Base-by-base conservation (phyloP, 2,113 vertebrate species). In the Apteryx owenii region DNA sequence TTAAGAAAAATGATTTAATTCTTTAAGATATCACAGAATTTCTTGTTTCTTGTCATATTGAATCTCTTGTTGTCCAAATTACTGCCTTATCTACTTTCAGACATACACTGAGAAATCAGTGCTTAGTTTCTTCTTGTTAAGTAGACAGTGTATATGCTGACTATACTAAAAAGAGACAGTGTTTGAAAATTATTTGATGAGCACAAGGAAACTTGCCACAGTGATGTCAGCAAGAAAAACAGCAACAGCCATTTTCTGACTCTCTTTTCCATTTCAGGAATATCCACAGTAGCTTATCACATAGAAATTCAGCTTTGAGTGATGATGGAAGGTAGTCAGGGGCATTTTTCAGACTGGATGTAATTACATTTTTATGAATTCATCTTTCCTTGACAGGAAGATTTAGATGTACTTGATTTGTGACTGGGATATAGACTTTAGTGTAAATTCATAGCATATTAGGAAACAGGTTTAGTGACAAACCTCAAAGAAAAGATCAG, bases 311-410 rank as follows among this genome's bases (percentile, higher is more conserved):
- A 68, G 10, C 38, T 90, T 75, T 92, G 61, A 89, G 29, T 69
- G 21, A 61, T 85, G 66, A 61, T 85, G 66, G 13, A 77, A 95
- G 23, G 29, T 69, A 75, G 51, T 87, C 94, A 3, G 10, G 23
- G 54, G 33, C 19, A 81, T 92, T 75, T 96, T 89, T 90, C 44
- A 50, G 18, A 10, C 25, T 84, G n/a, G 5, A 38, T 81, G 21
- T 66, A 92, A 91, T 93, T 83, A 77, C 8, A 71, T 69, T 81
- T 95, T 93, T 96, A 89, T 86, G 48, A 94, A 88, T 87, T 84
- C n/a, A 81, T 93, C 54, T 96, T 88, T 88, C 18, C 14, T 69
- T 96, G 62, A 82, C 16, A 95, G n/a, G 42, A 82, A 73, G 26
- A 91, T 81, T 66, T 87, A 92, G 70, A 68, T 76, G 28, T 73